Evolutionary conservation across 2,888 invertebrate species (phyloP), one percentile per base, ranked within the genome.

Genomic region (Hyposoter dolosus): DNA sequence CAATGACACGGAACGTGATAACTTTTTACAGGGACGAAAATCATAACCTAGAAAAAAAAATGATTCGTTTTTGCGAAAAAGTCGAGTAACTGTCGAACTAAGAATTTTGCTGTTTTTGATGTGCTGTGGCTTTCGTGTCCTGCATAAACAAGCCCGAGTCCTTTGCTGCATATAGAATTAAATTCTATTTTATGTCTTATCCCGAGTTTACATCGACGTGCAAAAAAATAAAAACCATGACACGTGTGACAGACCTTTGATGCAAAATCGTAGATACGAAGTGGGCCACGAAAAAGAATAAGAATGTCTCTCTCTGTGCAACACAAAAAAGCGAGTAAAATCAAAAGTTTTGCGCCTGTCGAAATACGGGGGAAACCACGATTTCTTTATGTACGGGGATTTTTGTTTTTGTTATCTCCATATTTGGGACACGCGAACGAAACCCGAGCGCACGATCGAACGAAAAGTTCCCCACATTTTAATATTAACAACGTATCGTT

Each of bases 391-490:
- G 60, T 60, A 28, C 28, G 28, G 4, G 12, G 15, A 28, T 23
- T 28, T 28, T 28, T 15, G 47, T 15, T 60, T 60, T 60, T 28
- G 6, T 53, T 19, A 19, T 53, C 9, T 53, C 19, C 10, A 53
- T 28, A 28, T 60, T 60, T 60, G 15, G 28, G 60, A 60, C 60
- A 12, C 56, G 23, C 60, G 60, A 60, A n/a, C 66, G 10, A 66
- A 66, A 66, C 35, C 66, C 60, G 10, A 40, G 40, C 40, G 10
- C 40, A 5, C 40, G 40, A 28, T 15, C 60, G 60, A 28, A 60
- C 60, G 15, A 60, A 47, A 83, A 83, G 35, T 84, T 84, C 65
- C 81, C 83, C 66, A 60, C 28, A 4, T 32, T 15, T 60, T 17
- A 15, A 47, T 32, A 56, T 56, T 56, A 2, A 56, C 56, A 3